Percentiles rank a stretch among this genome's conserved stretches.
These are phyloP conservation scores for Ancistrus triradiatus DNA, from an alignment of 2,113 vertebrate species.

Conservation along the genomic window DNA sequence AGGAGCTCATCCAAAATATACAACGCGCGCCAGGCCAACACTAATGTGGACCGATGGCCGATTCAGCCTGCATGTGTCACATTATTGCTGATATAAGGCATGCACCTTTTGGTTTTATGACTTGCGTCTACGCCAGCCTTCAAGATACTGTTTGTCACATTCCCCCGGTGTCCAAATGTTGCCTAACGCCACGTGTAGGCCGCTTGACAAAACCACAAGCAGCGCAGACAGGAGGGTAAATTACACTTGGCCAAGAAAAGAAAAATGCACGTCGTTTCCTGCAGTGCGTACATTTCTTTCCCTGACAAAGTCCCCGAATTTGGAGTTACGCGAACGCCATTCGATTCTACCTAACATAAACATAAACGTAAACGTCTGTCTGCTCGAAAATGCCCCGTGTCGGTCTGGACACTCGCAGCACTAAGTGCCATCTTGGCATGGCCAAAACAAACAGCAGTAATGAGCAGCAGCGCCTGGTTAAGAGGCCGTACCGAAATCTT, in stretches of 20 bases:
- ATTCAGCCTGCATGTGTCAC: conserved; percentile 9
- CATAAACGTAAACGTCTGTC: conserved; percentile 56
- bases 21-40: conserved; percentile 17
- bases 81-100: conserved; percentile 29
- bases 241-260: conserved; percentile 64
- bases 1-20: conserved; percentile 14
- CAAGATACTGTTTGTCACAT: conserved; percentile 65
- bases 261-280: conserved; percentile 66
- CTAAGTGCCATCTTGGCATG: conserved; percentile 65
- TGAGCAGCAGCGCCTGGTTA: conserved; percentile 72
- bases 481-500: conserved; percentile 48
- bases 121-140: conserved; percentile 42
- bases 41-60: conserved; percentile 1
- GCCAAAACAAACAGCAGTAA: conserved; percentile 75
- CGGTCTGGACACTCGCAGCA: conserved; percentile 56
- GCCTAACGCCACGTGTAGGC: conserved; percentile 52
- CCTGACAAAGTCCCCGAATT: conserved; percentile 18
- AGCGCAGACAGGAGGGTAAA: conserved; percentile 67
- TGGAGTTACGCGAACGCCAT: conserved; percentile 55
- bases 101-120: conserved; percentile 48
- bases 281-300: conserved; percentile 27
- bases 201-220: conserved; percentile 56
- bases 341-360: conserved; percentile 61
- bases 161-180: conserved; percentile 53
- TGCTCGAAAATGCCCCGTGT: conserved; percentile 59